Evolutionary conservation across 2,797 vertebrate species (phyloP).

Genomic region (Falco columbarius): DNA sequence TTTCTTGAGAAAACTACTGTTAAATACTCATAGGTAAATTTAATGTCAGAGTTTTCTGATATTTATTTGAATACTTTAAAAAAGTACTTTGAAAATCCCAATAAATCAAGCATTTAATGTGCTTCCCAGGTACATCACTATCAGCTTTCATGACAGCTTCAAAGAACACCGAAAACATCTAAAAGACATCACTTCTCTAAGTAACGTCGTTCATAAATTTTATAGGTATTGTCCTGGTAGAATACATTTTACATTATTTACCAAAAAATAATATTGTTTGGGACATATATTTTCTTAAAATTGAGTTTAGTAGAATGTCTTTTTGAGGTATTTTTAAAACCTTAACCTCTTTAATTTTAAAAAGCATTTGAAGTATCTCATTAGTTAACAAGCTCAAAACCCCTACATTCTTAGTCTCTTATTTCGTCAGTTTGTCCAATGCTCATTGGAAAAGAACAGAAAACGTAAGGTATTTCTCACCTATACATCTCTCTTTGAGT

Average conservation of each 20-base stretch:
- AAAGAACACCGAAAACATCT: background rate
- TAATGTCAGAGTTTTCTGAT: background rate
- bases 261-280: background rate
- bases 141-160: background rate
- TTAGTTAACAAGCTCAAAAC: background rate
- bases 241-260: background rate
- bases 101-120: background rate
- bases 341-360: background rate
- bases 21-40: background rate
- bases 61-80: background rate
- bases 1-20: background rate
- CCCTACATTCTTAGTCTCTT: background rate
- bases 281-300: background rate
- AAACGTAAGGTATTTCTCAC: background rate
- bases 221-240: background rate
- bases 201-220: background rate
- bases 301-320: background rate
- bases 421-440: background rate
- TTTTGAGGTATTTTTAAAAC: background rate
- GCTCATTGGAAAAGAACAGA: background rate
- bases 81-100: background rate
- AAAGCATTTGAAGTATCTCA: background rate
- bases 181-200: background rate
- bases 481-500: background rate
- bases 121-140: background rate